These are phyloP conservation scores for Drosophila quinaria DNA, from an alignment of 2,888 invertebrate genomes.

Conservation along the genomic window DNA sequence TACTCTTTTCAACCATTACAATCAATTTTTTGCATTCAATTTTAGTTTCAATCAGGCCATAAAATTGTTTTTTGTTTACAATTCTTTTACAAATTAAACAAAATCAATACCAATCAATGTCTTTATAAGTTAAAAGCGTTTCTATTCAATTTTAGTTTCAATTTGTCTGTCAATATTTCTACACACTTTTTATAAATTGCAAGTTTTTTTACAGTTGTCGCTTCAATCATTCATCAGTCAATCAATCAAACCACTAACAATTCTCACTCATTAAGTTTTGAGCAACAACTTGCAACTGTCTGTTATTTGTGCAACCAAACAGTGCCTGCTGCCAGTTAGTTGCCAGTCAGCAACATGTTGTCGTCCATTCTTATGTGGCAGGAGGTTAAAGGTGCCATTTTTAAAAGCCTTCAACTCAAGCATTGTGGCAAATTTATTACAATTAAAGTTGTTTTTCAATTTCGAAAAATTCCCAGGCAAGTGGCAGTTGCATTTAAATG, in stretches of 20 bases:
- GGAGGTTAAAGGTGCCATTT: constrained; percentile 28
- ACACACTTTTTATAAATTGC: background rate
- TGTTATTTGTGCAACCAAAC: constrained; percentile 3
- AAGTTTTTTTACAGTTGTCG: background rate
- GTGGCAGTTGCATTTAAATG: constrained; percentile 61
- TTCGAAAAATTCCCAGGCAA: constrained; percentile 36
- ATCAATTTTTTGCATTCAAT: background rate
- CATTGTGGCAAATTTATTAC: constrained; percentile 72
- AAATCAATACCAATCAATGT: too few relatives aligned
- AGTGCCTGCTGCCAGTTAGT: constrained; percentile 30
- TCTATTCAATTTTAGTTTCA: too few relatives aligned
- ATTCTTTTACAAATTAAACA: too few relatives aligned
- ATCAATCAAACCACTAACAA: constrained; percentile 5
- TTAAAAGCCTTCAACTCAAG: constrained; percentile 10
- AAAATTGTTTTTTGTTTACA: too few relatives aligned
- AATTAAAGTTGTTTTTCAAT: constrained; percentile 70
- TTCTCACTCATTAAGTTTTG: constrained; percentile 1
- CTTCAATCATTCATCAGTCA: constrained; percentile 10
- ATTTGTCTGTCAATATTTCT: background rate
- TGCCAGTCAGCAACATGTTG: constrained; percentile 17
- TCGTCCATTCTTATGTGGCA: constrained; percentile 20
- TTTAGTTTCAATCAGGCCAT: background rate
- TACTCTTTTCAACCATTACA: background rate
- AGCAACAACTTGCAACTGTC: background rate
- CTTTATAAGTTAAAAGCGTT: too few relatives aligned